Conservation (phyloP, 1,140 invertebrate genomes). For the Saccostrea glomerata region DNA sequence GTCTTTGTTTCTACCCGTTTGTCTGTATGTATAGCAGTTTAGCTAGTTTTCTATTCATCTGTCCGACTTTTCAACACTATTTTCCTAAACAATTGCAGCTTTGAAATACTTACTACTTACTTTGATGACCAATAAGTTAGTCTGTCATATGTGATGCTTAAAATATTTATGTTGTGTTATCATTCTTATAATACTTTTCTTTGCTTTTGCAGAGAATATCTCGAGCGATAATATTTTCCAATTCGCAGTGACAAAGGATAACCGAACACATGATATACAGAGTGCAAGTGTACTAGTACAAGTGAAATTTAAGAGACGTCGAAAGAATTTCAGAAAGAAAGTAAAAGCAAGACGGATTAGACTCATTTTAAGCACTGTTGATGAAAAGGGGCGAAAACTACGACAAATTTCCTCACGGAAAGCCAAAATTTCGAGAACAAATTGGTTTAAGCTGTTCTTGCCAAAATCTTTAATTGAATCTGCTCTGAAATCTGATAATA, state of each 20-base stretch:
- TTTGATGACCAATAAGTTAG: too few species aligned
- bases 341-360: conserved; percentile 28
- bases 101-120: too few species aligned
- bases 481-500: conserved; percentile 39
- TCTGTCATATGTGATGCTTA: too few species aligned
- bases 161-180: too few species aligned
- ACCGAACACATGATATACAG: conserved; percentile 46
- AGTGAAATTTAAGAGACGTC: conserved; percentile 47
- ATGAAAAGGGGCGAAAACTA: conserved; percentile 1
- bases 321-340: conserved; percentile 12
- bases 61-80: too few species aligned
- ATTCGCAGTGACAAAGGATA: conserved; percentile 52
- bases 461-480: conserved; percentile 43
- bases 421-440: conserved; percentile 50
- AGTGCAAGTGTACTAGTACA: conserved; percentile 52
- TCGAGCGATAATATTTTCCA: conserved; percentile 47
- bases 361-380: conserved; percentile 43
- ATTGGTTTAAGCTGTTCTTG: conserved; percentile 54
- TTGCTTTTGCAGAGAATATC: conserved; percentile 50
- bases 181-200: neutral
- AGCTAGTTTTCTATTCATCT: too few species aligned
- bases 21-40: too few species aligned
- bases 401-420: conserved; percentile 17
- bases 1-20: too few species aligned
- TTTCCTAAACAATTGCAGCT: too few species aligned